phyloP scores from a whole-genome alignment of 2,888 invertebrate species.

The Cataglyphis cursor region DNA sequence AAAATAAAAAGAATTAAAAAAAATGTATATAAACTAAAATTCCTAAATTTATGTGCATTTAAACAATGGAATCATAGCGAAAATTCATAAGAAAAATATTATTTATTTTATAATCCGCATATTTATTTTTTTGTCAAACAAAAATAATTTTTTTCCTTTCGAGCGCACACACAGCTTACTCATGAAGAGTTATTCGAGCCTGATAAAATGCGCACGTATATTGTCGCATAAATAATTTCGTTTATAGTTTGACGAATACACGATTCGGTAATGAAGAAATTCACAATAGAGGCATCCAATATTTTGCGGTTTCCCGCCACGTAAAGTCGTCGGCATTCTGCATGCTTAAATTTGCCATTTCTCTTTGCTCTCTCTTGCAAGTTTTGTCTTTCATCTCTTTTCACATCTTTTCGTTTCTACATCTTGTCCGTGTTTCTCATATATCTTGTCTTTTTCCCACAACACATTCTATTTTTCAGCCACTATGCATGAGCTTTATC shows the following conservation, averaged over 20 bases:
- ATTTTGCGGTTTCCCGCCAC: slow-evolving; percentile 81
- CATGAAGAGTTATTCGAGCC: slow-evolving; percentile 1
- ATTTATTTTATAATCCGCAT: neutral
- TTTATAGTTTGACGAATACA: slow-evolving; percentile 68
- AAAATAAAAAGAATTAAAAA: neutral
- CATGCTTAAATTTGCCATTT: slow-evolving; percentile 75
- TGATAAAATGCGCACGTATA: slow-evolving; percentile 17
- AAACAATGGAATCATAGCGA: neutral
- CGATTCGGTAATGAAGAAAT: slow-evolving; percentile 82
- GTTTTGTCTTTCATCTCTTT: neutral
- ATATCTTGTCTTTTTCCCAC: slow-evolving; percentile 4
- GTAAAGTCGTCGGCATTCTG: slow-evolving; percentile 76
- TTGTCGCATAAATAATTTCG: slow-evolving; percentile 23
- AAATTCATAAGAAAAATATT: neutral
- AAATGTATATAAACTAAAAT: neutral
- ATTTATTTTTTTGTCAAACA: neutral
- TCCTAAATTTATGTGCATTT: neutral
- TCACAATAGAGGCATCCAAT: slow-evolving; percentile 71
- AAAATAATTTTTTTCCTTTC: slow-evolving; percentile 31
- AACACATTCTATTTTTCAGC: slow-evolving; percentile 19
- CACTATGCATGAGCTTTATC: slow-evolving; percentile 2
- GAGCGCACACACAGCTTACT: neutral
- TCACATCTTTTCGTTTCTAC: slow-evolving; percentile 30
- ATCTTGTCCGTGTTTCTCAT: slow-evolving; percentile 23
- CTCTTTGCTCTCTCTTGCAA: slow-evolving; percentile 35